These are phyloP conservation scores for Andrena camellia DNA, from an alignment of 2,888 invertebrate species.

Conservation along the genomic window DNA sequence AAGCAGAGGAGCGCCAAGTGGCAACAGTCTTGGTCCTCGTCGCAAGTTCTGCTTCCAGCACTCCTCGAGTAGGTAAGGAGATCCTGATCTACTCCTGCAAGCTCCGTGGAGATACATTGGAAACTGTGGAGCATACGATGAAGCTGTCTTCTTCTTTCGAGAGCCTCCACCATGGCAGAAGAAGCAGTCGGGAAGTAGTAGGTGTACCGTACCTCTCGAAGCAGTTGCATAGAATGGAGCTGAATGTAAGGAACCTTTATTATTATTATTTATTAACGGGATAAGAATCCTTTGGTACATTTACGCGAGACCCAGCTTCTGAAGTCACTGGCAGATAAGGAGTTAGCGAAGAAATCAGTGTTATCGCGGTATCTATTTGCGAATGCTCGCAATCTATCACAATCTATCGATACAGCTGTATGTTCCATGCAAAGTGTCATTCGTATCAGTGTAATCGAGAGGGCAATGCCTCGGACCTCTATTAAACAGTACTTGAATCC, in stretches of 20 bases:
- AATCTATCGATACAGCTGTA: too few species aligned
- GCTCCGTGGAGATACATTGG: constrained; percentile 20
- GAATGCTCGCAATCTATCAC: too few species aligned
- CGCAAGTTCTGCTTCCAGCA: constrained; percentile 44
- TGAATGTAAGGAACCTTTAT: constrained; percentile 41
- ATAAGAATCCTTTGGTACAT: too few species aligned
- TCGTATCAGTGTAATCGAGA: too few species aligned
- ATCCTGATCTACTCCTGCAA: constrained; percentile 69
- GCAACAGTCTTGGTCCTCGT: constrained; percentile 70
- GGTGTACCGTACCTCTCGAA: constrained; percentile 75
- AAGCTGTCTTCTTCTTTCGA: constrained; percentile 64
- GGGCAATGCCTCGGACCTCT: too few species aligned
- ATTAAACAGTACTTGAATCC: too few species aligned
- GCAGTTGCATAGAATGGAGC: constrained; percentile 74
- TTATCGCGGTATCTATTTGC: too few species aligned
- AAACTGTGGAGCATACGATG: constrained; percentile 50
- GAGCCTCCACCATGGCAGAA: constrained; percentile 63
- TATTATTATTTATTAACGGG: too few species aligned
- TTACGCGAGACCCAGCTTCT: too few species aligned
- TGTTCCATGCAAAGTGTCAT: too few species aligned
- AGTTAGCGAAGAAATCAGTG: too few species aligned
- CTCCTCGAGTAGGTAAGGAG: constrained; percentile 43
- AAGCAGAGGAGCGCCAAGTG: constrained; percentile 28
- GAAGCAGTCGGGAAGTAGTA: constrained; percentile 61
- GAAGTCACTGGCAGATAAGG: too few species aligned